Percentiles rank a stretch among this genome's conserved stretches.
Evolutionary conservation across 2,888 invertebrate species (phyloP).

Genomic region (Cerceris ruficornis): DNA sequence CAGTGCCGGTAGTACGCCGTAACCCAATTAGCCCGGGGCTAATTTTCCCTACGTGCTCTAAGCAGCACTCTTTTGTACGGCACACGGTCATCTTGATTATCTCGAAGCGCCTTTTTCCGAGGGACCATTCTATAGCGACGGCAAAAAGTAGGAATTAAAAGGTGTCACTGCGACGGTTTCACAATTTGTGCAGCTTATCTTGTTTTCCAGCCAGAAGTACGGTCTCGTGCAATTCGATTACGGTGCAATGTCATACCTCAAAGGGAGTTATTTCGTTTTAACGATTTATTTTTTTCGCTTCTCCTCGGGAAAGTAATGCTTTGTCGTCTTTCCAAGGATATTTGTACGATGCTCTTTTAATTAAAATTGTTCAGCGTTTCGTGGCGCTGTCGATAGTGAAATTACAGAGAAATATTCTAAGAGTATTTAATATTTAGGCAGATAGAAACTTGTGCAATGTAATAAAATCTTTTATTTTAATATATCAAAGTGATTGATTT

Average conservation of each 20-base stretch:
- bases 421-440: too few species aligned
- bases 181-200: constrained; percentile 46
- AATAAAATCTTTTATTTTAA: too few species aligned
- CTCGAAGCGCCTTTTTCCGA: constrained; percentile 37
- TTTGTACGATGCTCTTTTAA: too few species aligned
- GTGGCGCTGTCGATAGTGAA: too few species aligned
- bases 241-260: constrained; percentile 35
- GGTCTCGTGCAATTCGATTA: constrained; percentile 33
- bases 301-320: too few species aligned
- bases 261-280: constrained; percentile 29
- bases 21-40: constrained; percentile 64
- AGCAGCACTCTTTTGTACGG: constrained; percentile 45
- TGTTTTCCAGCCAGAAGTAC: constrained; percentile 28
- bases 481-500: too few species aligned
- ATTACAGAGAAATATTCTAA: too few species aligned
- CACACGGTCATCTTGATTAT: constrained; percentile 60
- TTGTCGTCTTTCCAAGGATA: too few species aligned
- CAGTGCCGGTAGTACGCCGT: constrained; percentile 35
- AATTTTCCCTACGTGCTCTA: constrained; percentile 63
- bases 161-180: constrained; percentile 37
- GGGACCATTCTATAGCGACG: constrained; percentile 17
- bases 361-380: too few species aligned
- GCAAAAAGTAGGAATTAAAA: constrained; percentile 44
- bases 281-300: background rate
- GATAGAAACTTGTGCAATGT: too few species aligned